Conservation (phyloP, 2,797 vertebrate species). For the Limosa lapponica region DNA sequence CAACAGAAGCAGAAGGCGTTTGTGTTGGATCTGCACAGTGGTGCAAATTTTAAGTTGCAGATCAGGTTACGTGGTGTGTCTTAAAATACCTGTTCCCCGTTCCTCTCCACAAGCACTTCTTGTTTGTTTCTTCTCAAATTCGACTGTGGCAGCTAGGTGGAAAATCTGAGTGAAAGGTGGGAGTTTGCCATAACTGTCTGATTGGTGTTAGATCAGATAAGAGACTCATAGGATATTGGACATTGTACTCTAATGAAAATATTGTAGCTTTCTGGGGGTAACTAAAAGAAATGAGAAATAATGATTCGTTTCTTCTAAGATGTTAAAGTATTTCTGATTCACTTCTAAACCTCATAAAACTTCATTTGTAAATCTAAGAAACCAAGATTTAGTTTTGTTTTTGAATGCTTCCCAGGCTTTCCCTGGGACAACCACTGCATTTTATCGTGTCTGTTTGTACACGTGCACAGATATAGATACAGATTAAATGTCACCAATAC, state of each 20-base stretch:
- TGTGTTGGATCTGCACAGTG: background rate
- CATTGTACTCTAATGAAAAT: background rate
- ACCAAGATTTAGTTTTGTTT: conserved; percentile 13
- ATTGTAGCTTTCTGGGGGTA: background rate
- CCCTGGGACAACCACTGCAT: conserved; percentile 14
- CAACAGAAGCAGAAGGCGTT: background rate
- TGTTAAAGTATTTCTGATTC: background rate
- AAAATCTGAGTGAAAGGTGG: background rate
- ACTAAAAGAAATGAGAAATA: background rate
- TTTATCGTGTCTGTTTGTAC: conserved; percentile 49
- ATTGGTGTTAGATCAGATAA: background rate
- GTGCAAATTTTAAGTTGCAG: background rate
- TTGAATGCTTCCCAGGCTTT: background rate
- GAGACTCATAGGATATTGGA: background rate
- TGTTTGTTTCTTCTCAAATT: conserved; percentile 27
- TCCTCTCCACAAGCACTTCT: background rate
- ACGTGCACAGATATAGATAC: conserved; percentile 34
- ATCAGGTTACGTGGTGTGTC: background rate
- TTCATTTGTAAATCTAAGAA: background rate
- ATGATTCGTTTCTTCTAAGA: background rate
- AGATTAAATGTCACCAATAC: conserved; percentile 52
- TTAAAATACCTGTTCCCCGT: background rate
- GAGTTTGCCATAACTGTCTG: background rate
- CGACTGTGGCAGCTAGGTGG: background rate
- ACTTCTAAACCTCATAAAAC: background rate